Base-by-base conservation (phyloP, 2,888 invertebrate genomes). In the Trachelus stipa region DNA sequence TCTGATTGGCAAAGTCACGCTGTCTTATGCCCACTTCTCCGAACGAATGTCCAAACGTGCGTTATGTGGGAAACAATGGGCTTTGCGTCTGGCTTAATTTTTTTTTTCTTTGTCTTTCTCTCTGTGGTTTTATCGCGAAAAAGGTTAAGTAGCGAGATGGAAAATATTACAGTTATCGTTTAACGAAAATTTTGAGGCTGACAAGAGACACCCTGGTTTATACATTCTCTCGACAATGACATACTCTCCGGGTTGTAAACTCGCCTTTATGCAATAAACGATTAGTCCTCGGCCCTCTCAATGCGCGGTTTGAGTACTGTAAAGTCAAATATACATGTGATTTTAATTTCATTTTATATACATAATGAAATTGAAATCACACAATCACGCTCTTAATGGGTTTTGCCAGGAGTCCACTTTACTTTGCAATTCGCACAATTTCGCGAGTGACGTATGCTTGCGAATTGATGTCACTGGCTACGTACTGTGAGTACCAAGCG, bases 1-100 rank as follows among this genome's bases (percentile, higher is more conserved):
- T 84, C 84, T 84, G 84, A 83, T 84, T 84, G 79, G 56, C 80
- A 82, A 78, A 84, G 84, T 84, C 84, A 84, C 83, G 84, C 82
- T 79, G 80, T 37, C 79, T 78, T 84, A 83, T 82, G 69, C 80
- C 73, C 81, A 79, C 23, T 23, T 71, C 68, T 75, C 35, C 35
- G 75, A 73, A 68, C 76, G 76, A 73, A 71, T 34, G 71, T 71
- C 69, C 76, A 73, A 33, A 35, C 34, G 76, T 73, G 75, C 73
- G 76, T 76, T 74, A 73, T 73, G 74, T 40, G 68, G 76, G 56
- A 79, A 79, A 79, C 79, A 79, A 79, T 79, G 68, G 79, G 31
- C n/a, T 35, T 31, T 68, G 33, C 23, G 30, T 71, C 0, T 71
- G 31, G 11, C 71, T 71, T 30, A 1, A 31, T 71, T 34, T 30